Percentiles rank a stretch among this genome's conserved stretches.
These are phyloP conservation scores for Lasioglossum vierecki DNA, from an alignment of 2,888 invertebrate species.

Conservation along the genomic window DNA sequence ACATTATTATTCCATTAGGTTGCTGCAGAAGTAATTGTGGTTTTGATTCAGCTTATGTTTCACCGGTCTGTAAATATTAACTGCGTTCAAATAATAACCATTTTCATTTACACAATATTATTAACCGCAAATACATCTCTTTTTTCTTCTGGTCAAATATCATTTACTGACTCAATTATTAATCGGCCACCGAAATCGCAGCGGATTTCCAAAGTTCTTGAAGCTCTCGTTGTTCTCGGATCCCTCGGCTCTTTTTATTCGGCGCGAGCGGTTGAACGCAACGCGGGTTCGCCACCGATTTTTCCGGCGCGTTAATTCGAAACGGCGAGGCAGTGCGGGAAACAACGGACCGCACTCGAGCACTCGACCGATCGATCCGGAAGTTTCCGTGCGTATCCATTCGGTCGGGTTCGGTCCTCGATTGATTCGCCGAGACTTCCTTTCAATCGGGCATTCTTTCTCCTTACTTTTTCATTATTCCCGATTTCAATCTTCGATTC, in stretches of 20 bases:
- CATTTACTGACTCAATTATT: too few species aligned
- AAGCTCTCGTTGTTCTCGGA: background rate
- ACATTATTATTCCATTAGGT: too few species aligned
- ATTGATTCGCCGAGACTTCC: conserved; percentile 70
- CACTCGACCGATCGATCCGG: conserved; percentile 58
- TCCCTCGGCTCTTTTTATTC: background rate
- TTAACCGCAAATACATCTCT: too few species aligned
- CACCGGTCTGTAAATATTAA: background rate
- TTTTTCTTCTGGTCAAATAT: too few species aligned
- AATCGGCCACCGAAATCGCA: background rate
- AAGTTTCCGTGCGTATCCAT: conserved; percentile 59
- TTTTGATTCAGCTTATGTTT: background rate
- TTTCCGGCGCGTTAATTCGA: conserved; percentile 2
- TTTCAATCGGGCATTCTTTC: conserved; percentile 51
- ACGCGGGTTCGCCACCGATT: background rate
- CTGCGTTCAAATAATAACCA: background rate
- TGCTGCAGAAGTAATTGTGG: background rate
- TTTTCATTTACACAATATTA: background rate
- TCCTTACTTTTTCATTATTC: conserved; percentile 62
- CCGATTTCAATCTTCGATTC: conserved; percentile 57
- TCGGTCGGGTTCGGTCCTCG: conserved; percentile 47
- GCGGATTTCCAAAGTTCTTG: background rate
- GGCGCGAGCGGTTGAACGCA: background rate
- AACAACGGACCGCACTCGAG: background rate
- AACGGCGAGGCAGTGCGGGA: background rate